Evolutionary conservation across 2,888 invertebrate genomes (phyloP).

Genomic region (Drosophila suboccidentalis): DNA sequence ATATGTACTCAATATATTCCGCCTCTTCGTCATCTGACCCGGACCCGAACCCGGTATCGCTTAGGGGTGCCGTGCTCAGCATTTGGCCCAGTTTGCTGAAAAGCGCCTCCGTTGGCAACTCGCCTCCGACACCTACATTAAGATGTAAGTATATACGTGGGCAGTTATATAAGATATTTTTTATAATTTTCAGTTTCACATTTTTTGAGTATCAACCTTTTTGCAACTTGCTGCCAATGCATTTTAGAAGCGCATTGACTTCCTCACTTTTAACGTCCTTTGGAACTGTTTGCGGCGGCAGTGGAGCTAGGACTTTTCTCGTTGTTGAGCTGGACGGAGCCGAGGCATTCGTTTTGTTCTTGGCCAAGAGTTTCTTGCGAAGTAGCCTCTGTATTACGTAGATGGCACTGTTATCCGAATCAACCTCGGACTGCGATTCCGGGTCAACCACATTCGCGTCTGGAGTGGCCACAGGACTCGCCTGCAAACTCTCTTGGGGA

Average conservation of each 20-base stretch:
- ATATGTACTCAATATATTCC: constrained; percentile 88
- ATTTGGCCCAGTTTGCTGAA: constrained; percentile 81
- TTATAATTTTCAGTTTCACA: neutral
- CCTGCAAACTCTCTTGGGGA: neutral
- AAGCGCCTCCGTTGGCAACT: constrained; percentile 65
- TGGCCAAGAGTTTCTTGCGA: constrained; percentile 69
- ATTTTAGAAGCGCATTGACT: constrained; percentile 53
- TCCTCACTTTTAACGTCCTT: constrained; percentile 33
- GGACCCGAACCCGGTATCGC: constrained; percentile 64
- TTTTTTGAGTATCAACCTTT: constrained; percentile 45
- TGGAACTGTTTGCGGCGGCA: neutral
- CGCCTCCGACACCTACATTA: constrained; percentile 33
- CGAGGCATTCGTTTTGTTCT: constrained; percentile 11
- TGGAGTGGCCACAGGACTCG: neutral
- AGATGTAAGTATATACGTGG: neutral
- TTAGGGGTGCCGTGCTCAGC: constrained; percentile 78
- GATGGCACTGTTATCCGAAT: constrained; percentile 46
- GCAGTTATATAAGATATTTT: neutral
- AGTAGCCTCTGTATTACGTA: constrained; percentile 70
- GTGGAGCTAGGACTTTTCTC: neutral
- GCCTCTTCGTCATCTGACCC: constrained; percentile 86
- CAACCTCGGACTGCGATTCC: neutral
- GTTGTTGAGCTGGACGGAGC: neutral
- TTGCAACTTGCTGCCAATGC: constrained; percentile 59
- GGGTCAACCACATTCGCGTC: neutral